Base-by-base conservation (phyloP, 2,888 invertebrate genomes). In the Sesamia inferens region DNA sequence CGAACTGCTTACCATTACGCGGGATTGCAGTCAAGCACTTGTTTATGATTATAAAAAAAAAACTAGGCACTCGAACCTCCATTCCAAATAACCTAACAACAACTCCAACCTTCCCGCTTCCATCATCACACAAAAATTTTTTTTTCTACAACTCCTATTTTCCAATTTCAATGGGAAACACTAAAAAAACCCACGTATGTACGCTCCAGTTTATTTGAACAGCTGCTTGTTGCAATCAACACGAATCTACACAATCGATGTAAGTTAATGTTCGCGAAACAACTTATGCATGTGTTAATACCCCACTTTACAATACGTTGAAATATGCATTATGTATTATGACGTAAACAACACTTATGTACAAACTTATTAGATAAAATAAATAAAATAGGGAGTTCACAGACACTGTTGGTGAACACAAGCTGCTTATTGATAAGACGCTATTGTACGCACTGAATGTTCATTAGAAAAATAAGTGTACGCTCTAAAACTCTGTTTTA, bases 171-270 rank as follows among this genome's bases (percentile, higher is more conserved):
- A 54, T 63, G 57, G 16, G 22, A 2, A 61, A 44, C 24, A 24
- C 42, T 59, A 11, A 47, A 74, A 65, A 65, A 58, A 44, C 11
- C 19, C n/a, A 51, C 39, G 22, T 51, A 48, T 10, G 11, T 44
- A 58, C 47, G 55, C 13, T 69, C 10, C 13, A 69, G 42, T 67
- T 63, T 63, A 14, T 79, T 59, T 83, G 62, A 39, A 83, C 79
- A 79, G 57, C 54, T 79, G 83, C 82, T 55, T 2, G 5, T n/a
- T 24, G n/a, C 39, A 64, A 79, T 70, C 54, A 67, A 78, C 31
- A 83, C 47, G 6, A 54, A 47, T 48, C 63, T 47, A 51, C 48
- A 58, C 48, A 58, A 62, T 65, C 55, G 55, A 57, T 16, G 4
- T 44, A 57, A 63, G 62, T 54, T 44, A 81, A 61, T 57, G 19